A percentile compares a stretch with the other conserved stretches of the same genome.
phyloP scores from a whole-genome alignment of 2,888 invertebrate genomes.

The Linnaemya vulpina region DNA sequence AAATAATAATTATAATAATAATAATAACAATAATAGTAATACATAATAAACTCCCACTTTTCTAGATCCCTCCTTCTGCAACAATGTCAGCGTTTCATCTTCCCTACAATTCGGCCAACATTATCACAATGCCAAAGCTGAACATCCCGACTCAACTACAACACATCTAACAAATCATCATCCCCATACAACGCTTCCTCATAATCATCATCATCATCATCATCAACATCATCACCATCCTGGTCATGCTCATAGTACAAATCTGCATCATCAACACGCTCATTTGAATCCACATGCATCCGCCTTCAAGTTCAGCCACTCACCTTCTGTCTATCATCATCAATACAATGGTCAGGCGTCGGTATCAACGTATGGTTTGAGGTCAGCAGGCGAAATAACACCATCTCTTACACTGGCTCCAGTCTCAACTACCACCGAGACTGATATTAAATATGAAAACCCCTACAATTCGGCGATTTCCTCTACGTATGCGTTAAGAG shows the following conservation, averaged over 20 bases:
- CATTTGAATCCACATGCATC: conserved; percentile 65
- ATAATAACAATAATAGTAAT: no score
- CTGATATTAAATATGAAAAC: conserved; percentile 81
- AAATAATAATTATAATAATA: no score
- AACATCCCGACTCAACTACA: conserved; percentile 83
- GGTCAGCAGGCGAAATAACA: conserved; percentile 75
- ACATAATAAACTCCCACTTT: conserved; percentile 1
- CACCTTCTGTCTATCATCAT: conserved; percentile 72
- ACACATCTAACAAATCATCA: conserved; percentile 75
- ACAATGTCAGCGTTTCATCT: conserved; percentile 74
- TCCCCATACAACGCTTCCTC: conserved; percentile 68
- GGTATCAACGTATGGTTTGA: conserved; percentile 72
- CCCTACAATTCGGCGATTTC: conserved; percentile 81
- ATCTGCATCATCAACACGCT: conserved; percentile 74
- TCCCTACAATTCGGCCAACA: conserved; percentile 75
- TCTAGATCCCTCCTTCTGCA: conserved; percentile 78
- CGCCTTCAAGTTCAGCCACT: conserved; percentile 77
- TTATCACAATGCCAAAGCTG: conserved; percentile 80
- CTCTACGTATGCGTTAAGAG: conserved; percentile 80
- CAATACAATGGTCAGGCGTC: conserved; percentile 74
- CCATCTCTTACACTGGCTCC: conserved; percentile 73
- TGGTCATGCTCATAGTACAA: conserved; percentile 53
- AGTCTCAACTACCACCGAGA: conserved; percentile 74
- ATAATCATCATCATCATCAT: conserved; percentile 74
- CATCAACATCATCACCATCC: conserved; percentile 67